Evolutionary conservation across 2,113 vertebrate genomes (phyloP), one percentile per base, ranked within the genome.

Genomic region (Girardinichthys multiradiatus): DNA sequence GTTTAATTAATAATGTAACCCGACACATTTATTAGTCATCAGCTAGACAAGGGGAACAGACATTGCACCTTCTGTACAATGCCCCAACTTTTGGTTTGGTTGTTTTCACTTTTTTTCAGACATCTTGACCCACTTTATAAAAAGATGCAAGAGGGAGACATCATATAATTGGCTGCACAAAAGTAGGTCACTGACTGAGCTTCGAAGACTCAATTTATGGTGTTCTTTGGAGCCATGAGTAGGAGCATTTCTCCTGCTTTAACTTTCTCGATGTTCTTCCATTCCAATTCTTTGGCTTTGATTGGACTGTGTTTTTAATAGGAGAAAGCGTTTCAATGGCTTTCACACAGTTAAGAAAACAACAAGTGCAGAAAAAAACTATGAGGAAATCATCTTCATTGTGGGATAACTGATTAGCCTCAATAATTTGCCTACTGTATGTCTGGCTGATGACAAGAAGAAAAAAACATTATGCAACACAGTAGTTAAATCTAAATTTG

Each of bases 111-210:
- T 79, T 80, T 77, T 35, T 57, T 60, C 62, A n/a, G 2, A 45
- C 26, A 33, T 85, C 80, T 84, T 91, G 89, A 83, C 81, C 89
- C 76, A 88, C 74, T 91, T 91, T 74, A 80, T 77, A 78, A 72
- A 89, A 80, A 86, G 61, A 79, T 81, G 82, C 79, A 82, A 83
- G 80, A 68, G 71, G 64, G 58, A 87, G 73, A 89, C 61, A 73
- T 75, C 69, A 64, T 63, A 74, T 92, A 90, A 90, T 86, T 89
- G 73, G 84, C 62, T 77, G 66, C 76, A 67, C 57, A 82, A 80
- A 92, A 92, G 67, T 90, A 80, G 91, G 89, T 89, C 87, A 81
- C 69, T 33, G 54, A 70, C 68, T 84, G 81, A 90, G 72, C 85
- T 90, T 90, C 82, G 83, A 92, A 85, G 81, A 83, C 72, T 88